Base-by-base conservation (phyloP, 2,797 vertebrate species). In the Xenentodon cancila region DNA sequence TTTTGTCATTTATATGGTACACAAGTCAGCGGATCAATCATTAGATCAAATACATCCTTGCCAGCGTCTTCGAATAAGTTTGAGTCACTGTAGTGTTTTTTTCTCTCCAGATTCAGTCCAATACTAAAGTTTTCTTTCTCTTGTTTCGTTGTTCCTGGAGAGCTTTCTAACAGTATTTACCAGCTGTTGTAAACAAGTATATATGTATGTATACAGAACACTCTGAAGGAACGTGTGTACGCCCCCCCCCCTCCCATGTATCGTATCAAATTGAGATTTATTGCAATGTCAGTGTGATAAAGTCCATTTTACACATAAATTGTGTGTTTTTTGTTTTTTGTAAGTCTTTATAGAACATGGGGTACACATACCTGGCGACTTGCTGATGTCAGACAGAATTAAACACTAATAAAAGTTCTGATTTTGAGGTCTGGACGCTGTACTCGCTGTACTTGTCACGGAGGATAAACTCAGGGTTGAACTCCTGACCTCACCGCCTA, bases 211-310 rank as follows among this genome's bases (percentile, higher is more conserved):
- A 72, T 79, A 82, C 56, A 73, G 68, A 81, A 86, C 84, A 86
- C 75, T 84, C 77, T 86, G 90, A 93, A 91, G 89, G 90, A 92
- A 88, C 70, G 62, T 75, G 71, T 92, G 87, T 90, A 81, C 69
- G 84, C 82, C 85, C 13, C 43, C 25, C 25, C 49, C 75, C 70
- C 73, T 72, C 71, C 34, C 64, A 74, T 91, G 89, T 90, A 91
- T 90, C 80, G 87, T 90, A 88, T 86, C 90, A 85, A 87, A 91
- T 76, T 86, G 79, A 91, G 79, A 92, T 90, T 88, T 91, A 91
- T 86, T 92, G 87, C 91, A 89, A 92, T 83, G 86, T 92, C 90
- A 92, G 92, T 90, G 92, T 94, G 85, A 93, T 92, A 86, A 90
- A 87, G 73, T 89, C 71, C 81, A 91, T 89, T 91, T 91, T 92